These are phyloP conservation scores for Thalassoma bifasciatum DNA, from an alignment of 2,113 vertebrate genomes.

Conservation along the genomic window DNA sequence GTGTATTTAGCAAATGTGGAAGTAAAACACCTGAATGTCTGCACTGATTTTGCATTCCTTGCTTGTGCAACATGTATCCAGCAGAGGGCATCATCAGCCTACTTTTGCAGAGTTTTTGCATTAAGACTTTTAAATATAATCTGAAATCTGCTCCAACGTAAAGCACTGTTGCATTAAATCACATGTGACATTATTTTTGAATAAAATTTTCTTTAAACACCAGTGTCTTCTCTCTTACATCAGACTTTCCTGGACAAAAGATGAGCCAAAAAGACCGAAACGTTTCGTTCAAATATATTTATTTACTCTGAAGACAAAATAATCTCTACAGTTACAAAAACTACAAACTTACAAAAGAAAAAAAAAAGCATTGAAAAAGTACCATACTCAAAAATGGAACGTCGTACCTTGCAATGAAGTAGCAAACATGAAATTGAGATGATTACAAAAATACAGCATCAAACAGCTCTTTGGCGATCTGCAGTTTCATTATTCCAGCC, in stretches of 20 bases:
- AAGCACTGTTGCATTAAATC: neutral
- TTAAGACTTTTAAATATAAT: neutral
- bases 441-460: constrained; percentile 65
- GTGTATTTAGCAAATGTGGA: no score
- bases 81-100: constrained; percentile 33
- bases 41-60: no score
- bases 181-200: neutral
- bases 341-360: constrained; percentile 67
- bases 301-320: constrained; percentile 80
- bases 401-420: constrained; percentile 55
- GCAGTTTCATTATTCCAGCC: constrained; percentile 23
- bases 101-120: neutral
- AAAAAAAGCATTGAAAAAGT: constrained; percentile 37
- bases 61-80: neutral
- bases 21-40: no score
- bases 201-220: no score
- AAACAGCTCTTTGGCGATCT: constrained; percentile 32
- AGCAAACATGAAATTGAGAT: constrained; percentile 59
- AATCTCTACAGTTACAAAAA: constrained; percentile 77
- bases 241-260: neutral
- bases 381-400: constrained; percentile 60
- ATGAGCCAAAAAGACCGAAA: neutral
- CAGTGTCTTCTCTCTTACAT: no score
- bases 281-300: constrained; percentile 76
- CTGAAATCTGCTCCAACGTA: neutral